These are phyloP conservation scores for Cairina moschata DNA, from an alignment of 2,113 vertebrate genomes.

Conservation along the genomic window DNA sequence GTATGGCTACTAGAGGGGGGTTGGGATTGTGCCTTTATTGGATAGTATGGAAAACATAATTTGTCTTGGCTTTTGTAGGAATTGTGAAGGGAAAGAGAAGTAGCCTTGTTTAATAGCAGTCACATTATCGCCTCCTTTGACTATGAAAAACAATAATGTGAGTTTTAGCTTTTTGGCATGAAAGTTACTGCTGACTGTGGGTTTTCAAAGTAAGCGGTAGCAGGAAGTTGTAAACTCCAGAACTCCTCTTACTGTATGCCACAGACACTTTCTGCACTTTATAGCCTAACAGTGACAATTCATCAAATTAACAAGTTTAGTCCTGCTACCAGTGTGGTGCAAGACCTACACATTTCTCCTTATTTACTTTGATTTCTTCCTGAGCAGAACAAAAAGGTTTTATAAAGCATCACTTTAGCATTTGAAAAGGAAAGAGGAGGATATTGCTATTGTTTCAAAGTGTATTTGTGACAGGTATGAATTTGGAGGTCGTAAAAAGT, in stretches of 20 bases:
- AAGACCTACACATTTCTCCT: neutral
- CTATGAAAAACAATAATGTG: neutral
- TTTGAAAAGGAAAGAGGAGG: neutral
- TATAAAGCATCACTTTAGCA: neutral
- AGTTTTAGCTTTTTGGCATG: neutral
- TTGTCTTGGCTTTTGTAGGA: neutral
- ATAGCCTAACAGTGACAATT: neutral
- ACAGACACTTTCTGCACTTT: neutral
- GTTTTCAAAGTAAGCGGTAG: neutral
- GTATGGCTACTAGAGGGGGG: neutral
- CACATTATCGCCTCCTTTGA: neutral
- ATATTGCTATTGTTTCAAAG: neutral
- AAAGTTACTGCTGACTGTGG: neutral
- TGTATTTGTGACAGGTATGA: neutral
- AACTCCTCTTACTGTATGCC: neutral
- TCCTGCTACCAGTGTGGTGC: neutral
- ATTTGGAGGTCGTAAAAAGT: neutral
- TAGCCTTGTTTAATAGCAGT: neutral
- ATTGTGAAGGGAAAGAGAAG: neutral
- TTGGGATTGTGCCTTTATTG: neutral
- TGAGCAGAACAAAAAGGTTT: neutral
- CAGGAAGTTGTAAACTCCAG: neutral
- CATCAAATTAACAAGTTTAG: neutral
- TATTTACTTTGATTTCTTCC: conserved; percentile 4
- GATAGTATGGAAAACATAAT: neutral